Percentiles rank a stretch among this genome's conserved stretches.
phyloP scores from a whole-genome alignment of 2,888 invertebrate genomes.

The Nycteola revayana region DNA sequence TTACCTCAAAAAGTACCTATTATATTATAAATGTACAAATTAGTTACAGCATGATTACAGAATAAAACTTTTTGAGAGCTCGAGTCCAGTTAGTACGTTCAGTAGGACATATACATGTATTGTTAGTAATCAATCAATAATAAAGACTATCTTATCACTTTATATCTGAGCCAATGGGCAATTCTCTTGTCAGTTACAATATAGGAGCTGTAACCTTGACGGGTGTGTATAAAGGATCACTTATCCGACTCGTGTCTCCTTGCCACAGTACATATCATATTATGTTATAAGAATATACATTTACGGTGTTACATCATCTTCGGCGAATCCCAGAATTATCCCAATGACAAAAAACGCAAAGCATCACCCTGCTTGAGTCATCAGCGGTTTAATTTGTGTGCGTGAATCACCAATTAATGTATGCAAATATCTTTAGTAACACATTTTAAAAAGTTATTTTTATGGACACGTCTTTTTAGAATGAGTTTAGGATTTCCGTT shows the following conservation, averaged over 20 bases:
- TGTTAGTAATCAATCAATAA: no score
- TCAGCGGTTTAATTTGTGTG: slow-evolving; percentile 34
- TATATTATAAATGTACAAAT: no score
- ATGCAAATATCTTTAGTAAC: slow-evolving; percentile 6
- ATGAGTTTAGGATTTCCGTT: no score
- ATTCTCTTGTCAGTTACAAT: slow-evolving; percentile 30
- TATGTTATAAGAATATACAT: slow-evolving; percentile 21
- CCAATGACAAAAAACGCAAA: slow-evolving; percentile 32
- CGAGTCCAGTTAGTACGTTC: no score
- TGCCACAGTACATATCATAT: slow-evolving; percentile 1
- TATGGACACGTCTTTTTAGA: slow-evolving; percentile 9
- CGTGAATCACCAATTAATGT: slow-evolving; percentile 51
- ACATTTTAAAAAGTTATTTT: background rate
- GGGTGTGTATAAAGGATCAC: slow-evolving; percentile 22
- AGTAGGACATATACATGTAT: no score
- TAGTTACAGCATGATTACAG: no score
- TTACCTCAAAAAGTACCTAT: no score
- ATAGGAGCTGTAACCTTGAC: slow-evolving; percentile 24
- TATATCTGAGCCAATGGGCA: slow-evolving; percentile 28
- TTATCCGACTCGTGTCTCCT: slow-evolving; percentile 19
- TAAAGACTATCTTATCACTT: slow-evolving; percentile 26
- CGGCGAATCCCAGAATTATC: slow-evolving; percentile 35
- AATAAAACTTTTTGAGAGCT: no score
- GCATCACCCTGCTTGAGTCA: slow-evolving; percentile 49
- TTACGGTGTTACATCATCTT: slow-evolving; percentile 47